phyloP scores from a whole-genome alignment of 92 coral and sea anemone species.

The Porites cylindrica region DNA sequence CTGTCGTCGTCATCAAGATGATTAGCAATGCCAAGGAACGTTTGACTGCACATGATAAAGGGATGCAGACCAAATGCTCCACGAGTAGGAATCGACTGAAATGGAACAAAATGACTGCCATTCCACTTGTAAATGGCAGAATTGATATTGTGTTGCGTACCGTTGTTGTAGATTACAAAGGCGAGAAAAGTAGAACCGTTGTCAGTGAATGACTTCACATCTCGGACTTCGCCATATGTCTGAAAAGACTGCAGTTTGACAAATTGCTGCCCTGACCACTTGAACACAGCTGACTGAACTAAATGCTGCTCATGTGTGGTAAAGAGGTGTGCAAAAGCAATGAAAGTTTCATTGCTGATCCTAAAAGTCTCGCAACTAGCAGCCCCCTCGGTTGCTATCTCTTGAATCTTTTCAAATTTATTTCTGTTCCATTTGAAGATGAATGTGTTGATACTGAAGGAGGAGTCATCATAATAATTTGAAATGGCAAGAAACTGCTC shows the following conservation, averaged over 20 bases:
- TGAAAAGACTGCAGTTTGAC: slow-evolving; percentile 17
- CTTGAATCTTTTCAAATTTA: too few relatives aligned
- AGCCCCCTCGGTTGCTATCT: slow-evolving; percentile 25
- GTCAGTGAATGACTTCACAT: slow-evolving; percentile 34
- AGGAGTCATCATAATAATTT: too few relatives aligned
- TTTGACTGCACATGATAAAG: too few relatives aligned
- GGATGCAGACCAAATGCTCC: too few relatives aligned
- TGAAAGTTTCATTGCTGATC: slow-evolving; percentile 28
- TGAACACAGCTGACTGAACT: slow-evolving; percentile 39
- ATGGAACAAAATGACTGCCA: background rate
- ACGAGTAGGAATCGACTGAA: too few relatives aligned
- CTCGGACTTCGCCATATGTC: background rate
- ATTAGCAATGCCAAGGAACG: background rate
- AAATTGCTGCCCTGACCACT: slow-evolving; percentile 52
- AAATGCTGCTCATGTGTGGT: background rate
- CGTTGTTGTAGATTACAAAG: background rate
- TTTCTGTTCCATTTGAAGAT: too few relatives aligned
- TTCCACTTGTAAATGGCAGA: slow-evolving; percentile 48
- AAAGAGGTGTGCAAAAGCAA: slow-evolving; percentile 16
- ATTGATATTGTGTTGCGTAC: background rate
- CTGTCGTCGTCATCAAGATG: too few relatives aligned
- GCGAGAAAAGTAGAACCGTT: slow-evolving; percentile 46
- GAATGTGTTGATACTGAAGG: too few relatives aligned
- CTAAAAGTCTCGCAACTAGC: slow-evolving; percentile 21
- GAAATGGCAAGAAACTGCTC: too few relatives aligned